Percentiles rank a stretch among this genome's conserved stretches.
Conservation (phyloP, 2,888 invertebrate genomes). For the Petrophora chlorosata region DNA sequence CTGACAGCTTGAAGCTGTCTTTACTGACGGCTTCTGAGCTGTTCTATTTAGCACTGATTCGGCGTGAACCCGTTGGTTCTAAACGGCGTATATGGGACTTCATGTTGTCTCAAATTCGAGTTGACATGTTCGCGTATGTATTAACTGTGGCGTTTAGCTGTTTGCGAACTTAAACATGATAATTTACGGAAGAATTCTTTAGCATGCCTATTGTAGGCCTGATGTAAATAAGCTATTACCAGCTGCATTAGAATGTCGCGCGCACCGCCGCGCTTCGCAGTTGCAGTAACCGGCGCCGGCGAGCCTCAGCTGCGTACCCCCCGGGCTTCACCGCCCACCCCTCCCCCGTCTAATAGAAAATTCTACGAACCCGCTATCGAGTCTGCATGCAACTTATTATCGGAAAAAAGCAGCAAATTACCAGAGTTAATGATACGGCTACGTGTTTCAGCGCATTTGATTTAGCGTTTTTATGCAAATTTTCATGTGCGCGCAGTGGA, state of each 20-base stretch:
- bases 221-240: too few species aligned
- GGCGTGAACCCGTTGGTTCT: too few species aligned
- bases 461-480: constrained; percentile 33
- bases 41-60: too few species aligned
- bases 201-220: too few species aligned
- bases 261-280: neutral
- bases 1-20: too few species aligned
- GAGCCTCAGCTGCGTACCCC: neutral
- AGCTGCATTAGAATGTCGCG: neutral
- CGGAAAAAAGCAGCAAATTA: constrained; percentile 54
- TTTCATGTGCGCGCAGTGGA: neutral
- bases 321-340: neutral
- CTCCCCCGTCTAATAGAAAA: constrained; percentile 39
- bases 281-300: neutral
- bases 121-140: too few species aligned
- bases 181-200: too few species aligned
- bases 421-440: constrained; percentile 57
- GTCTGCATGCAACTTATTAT: constrained; percentile 48
- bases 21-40: too few species aligned
- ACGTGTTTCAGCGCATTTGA: constrained; percentile 47
- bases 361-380: constrained; percentile 46
- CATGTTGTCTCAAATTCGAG: too few species aligned
- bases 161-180: too few species aligned
- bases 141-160: too few species aligned
- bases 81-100: too few species aligned